These are phyloP conservation scores for Cheilosia urbana DNA, from an alignment of 2,888 invertebrate species.

Conservation along the genomic window DNA sequence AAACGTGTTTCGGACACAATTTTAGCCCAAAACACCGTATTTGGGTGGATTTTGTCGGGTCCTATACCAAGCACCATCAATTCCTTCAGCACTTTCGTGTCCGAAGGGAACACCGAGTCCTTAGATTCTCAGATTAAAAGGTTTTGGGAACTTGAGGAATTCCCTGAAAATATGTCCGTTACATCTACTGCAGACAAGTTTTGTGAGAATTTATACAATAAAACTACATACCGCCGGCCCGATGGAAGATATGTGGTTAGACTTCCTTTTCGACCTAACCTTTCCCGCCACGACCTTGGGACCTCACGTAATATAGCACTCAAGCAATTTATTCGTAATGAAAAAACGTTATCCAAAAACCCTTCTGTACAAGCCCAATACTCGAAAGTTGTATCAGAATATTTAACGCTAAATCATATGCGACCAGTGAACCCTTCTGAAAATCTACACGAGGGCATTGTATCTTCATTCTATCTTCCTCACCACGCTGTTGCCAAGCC, in stretches of 20 bases:
- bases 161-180: background rate
- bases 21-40: background rate
- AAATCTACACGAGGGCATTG: background rate
- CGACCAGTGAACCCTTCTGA: no score
- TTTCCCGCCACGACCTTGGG: no score
- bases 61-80: background rate
- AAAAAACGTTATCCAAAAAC: background rate
- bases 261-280: background rate
- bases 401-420: slow-evolving; percentile 6
- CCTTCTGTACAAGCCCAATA: background rate
- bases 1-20: background rate
- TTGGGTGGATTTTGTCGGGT: slow-evolving; percentile 1
- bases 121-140: background rate
- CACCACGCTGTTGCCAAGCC: slow-evolving; percentile 64
- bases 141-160: slow-evolving; percentile 23
- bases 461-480: slow-evolving; percentile 49
- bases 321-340: background rate
- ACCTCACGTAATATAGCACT: background rate
- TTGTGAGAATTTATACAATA: slow-evolving; percentile 2
- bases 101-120: background rate
- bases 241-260: slow-evolving; percentile 24
- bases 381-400: background rate
- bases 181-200: background rate
- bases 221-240: background rate
- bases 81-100: background rate